Conservation (phyloP, 2,888 invertebrate species). For the Apamea crenata region DNA sequence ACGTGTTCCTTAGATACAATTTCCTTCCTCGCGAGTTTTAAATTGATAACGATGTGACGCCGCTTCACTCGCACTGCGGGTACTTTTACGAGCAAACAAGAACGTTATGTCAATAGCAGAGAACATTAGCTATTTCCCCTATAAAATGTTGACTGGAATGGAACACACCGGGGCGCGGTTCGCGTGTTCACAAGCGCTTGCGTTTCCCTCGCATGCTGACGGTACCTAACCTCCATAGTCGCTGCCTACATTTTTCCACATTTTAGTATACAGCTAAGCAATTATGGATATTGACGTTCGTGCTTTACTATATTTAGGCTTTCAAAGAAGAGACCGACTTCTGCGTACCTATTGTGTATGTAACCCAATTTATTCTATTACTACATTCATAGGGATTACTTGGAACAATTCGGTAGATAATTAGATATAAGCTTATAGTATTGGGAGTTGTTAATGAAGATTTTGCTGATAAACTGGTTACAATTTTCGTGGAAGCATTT, state of each 20-base stretch:
- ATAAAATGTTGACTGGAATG: constrained; percentile 69
- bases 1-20: constrained; percentile 54
- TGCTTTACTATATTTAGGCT: constrained; percentile 71
- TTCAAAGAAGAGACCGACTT: constrained; percentile 67
- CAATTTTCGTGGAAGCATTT: constrained; percentile 36
- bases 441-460: constrained; percentile 26
- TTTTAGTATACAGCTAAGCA: constrained; percentile 76
- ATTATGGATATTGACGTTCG: constrained; percentile 78
- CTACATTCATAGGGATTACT: constrained; percentile 22
- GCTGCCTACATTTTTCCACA: constrained; percentile 75
- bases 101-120: constrained; percentile 73
- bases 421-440: constrained; percentile 6
- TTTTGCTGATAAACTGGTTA: constrained; percentile 32
- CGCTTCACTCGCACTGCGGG: constrained; percentile 55
- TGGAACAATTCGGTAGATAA: constrained; percentile 11
- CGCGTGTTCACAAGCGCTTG: constrained; percentile 77
- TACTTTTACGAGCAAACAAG: constrained; percentile 69
- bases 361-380: constrained; percentile 62
- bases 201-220: constrained; percentile 74
- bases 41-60: constrained; percentile 68
- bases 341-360: constrained; percentile 58
- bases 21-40: constrained; percentile 58
- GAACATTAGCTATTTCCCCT: constrained; percentile 75
- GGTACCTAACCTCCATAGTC: constrained; percentile 69
- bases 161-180: constrained; percentile 75